Evolutionary conservation across 2,888 invertebrate species (phyloP).

Genomic region (Folsomia manolachei): DNA sequence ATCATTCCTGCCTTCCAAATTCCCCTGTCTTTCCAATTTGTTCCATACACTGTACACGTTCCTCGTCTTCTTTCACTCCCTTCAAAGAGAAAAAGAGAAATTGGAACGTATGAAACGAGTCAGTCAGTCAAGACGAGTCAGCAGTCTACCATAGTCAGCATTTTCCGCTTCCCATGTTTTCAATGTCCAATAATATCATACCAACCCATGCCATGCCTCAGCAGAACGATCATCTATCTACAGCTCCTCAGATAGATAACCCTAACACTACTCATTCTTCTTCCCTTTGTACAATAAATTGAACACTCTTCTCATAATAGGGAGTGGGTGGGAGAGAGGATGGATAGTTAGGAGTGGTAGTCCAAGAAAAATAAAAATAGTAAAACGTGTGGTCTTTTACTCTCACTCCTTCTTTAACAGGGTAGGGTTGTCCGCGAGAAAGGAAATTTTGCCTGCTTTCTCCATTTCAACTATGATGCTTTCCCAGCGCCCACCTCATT

Average conservation of each 20-base stretch:
- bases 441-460: no score
- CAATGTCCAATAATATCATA: conserved; percentile 10
- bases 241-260: no score
- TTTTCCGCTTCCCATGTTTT: conserved; percentile 4
- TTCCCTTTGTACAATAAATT: conserved; percentile 6
- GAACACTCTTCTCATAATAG: not conserved
- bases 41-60: conserved; percentile 4
- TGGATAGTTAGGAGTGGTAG: no score
- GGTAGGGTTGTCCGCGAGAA: not conserved
- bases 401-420: no score
- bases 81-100: not conserved
- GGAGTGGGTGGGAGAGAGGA: no score
- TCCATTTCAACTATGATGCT: no score
- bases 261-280: not conserved
- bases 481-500: no score
- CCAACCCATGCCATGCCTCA: no score
- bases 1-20: conserved; percentile 11
- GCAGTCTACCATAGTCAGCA: not conserved
- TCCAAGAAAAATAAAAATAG: conserved; percentile 5
- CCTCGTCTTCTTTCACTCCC: conserved; percentile 1
- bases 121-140: not conserved
- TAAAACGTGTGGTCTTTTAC: not conserved
- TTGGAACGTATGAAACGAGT: conserved; percentile 1
- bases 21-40: conserved; percentile 10
- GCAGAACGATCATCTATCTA: not conserved